Evolutionary conservation across 2,797 vertebrate species (phyloP).

Genomic region (Sebastes iracundus): DNA sequence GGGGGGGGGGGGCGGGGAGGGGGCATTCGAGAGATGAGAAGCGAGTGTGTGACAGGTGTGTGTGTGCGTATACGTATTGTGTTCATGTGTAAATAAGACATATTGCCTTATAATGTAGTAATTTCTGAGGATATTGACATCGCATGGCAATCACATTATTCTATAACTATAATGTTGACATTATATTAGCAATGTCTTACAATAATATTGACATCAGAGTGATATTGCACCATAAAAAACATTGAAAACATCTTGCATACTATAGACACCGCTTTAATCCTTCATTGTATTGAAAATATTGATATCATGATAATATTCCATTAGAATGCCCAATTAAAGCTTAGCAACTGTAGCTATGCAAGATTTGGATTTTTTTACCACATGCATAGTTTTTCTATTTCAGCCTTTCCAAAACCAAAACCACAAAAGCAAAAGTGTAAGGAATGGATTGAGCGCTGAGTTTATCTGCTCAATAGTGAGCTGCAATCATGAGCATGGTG

Average conservation of each 20-base stretch:
- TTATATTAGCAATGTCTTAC: not conserved
- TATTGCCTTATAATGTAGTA: not conserved
- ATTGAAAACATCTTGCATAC: not conserved
- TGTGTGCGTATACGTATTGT: not conserved
- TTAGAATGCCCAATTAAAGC: not conserved
- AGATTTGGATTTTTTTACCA: not conserved
- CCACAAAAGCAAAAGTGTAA: no score
- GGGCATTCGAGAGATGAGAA: conserved; percentile 22
- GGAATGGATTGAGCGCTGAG: no score
- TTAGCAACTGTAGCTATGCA: not conserved
- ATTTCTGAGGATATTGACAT: not conserved
- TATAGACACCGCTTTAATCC: not conserved
- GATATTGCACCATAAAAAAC: not conserved
- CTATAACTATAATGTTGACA: not conserved
- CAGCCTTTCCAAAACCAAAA: no score
- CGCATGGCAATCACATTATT: not conserved
- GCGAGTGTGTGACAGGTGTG: conserved; percentile 11
- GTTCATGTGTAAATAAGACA: not conserved
- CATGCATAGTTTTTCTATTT: not conserved
- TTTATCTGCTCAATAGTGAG: no score
- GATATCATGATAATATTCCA: not conserved
- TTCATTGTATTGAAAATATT: not conserved
- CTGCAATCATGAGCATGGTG: no score
- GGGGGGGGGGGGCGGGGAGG: not conserved
- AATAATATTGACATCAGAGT: not conserved